Evolutionary conservation across 2,888 invertebrate genomes (phyloP).

Genomic region (Melieria picta): DNA sequence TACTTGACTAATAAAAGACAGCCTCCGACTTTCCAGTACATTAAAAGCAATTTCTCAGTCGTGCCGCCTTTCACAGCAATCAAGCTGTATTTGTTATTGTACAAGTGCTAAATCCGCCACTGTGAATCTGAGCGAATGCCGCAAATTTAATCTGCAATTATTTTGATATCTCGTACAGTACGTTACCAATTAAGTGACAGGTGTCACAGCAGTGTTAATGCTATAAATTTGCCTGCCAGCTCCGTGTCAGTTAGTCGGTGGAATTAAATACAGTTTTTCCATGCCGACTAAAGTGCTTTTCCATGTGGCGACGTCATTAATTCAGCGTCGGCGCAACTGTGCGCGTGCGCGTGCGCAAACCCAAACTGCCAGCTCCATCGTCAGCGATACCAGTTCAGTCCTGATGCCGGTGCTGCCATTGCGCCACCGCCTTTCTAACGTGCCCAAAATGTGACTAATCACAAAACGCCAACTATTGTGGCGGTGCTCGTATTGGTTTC

Average conservation of each 20-base stretch:
- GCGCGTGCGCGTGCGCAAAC: too few species aligned
- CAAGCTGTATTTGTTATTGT: too few species aligned
- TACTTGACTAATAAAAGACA: too few species aligned
- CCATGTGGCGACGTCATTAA: conserved; percentile 33
- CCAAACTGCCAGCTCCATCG: not conserved
- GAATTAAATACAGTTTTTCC: conserved; percentile 8
- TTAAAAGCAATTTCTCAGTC: too few species aligned
- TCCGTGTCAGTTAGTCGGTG: not conserved
- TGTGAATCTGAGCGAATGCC: conserved; percentile 1
- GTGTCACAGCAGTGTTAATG: conserved; percentile 39
- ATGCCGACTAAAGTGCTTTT: conserved; percentile 33
- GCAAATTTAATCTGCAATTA: conserved; percentile 41
- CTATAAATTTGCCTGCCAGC: conserved; percentile 37
- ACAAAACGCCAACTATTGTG: not conserved
- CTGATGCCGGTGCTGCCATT: not conserved
- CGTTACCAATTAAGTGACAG: conserved; percentile 43
- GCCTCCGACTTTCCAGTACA: too few species aligned
- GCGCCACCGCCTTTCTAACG: conserved; percentile 22
- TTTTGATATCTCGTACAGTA: conserved; percentile 41
- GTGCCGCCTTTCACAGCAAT: too few species aligned
- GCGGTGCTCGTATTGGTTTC: not conserved
- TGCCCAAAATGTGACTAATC: conserved; percentile 14
- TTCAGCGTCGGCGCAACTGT: not conserved
- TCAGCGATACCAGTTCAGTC: not conserved
- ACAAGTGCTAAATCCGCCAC: too few species aligned